Base-by-base conservation (phyloP, 2,113 vertebrate genomes). In the Mus spicilegus region DNA sequence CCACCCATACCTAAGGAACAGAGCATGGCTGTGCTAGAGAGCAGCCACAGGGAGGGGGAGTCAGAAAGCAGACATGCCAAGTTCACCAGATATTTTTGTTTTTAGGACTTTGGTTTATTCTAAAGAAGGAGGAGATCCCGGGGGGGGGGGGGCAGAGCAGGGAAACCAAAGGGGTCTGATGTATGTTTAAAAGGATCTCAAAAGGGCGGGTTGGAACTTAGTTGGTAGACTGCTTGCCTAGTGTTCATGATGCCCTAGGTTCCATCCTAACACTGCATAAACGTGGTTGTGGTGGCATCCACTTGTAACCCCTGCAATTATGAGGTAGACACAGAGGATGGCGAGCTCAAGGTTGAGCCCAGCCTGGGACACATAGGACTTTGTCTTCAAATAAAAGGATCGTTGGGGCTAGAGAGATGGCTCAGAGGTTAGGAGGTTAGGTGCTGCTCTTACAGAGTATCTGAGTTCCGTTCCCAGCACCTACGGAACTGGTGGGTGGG, bases 1-100 rank as follows among this genome's bases (percentile, higher is more conserved):
- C 20, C 33, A 72, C 13, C 1, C 16, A 12, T 8, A 0, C 69
- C 51, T 39, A 22, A n/a, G n/a, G 42, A 56, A 17, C 4, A 36
- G 26, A 11, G 7, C 0, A 0, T 3, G 77, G 54, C 73, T 4
- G 9, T n/a, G 20, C n/a, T 0, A 0, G 30, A 85, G 70, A 39
- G 81, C 33, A 4, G n/a, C 13, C 56, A 63, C 4, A 10, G 49
- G 30, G n/a, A 20, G 30, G 2, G 26, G 26, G 26, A 88, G 12
- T 12, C 30, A 1, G 17, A 78, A 49, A 76, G 82, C 28, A 12
- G 19, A 22, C 46, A 26, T 13, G 61, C 58, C 51, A 17, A 51
- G 72, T 26, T 92, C 33, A 0, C 70, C 28, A 39, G 33, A 39
- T 39, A 5, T n/a, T 58, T 58, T 6, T 42, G 42, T 26, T 69